phyloP scores from a whole-genome alignment of 1,140 invertebrate genomes.

The Drosophila kepulauana region DNA sequence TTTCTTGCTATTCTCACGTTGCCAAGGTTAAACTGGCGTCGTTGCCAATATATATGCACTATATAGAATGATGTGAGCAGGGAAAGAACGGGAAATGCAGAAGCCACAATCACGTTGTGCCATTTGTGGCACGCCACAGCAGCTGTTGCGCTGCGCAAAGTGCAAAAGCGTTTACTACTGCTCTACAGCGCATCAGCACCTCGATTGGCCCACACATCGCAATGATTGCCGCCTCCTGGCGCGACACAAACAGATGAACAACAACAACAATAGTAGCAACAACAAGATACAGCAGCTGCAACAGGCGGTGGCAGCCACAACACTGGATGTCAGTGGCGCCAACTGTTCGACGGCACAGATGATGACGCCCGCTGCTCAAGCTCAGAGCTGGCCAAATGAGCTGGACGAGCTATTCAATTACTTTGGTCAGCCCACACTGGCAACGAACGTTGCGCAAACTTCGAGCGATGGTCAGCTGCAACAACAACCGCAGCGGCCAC shows the following conservation, averaged over 20 bases:
- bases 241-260: conserved; percentile 59
- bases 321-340: conserved; percentile 63
- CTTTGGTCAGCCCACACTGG: conserved; percentile 48
- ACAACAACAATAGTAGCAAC: conserved; percentile 56
- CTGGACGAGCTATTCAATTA: conserved; percentile 60
- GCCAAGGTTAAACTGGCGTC: conserved; percentile 51
- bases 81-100: conserved; percentile 69
- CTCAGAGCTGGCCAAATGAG: conserved; percentile 66
- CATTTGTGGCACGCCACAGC: conserved; percentile 89
- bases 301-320: conserved; percentile 70
- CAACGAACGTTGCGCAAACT: not conserved
- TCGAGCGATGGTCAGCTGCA: conserved; percentile 37
- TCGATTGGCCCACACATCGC: conserved; percentile 92
- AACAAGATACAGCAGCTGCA: conserved; percentile 70
- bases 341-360: conserved; percentile 73
- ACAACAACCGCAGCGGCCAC: not conserved
- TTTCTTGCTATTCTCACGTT: not conserved
- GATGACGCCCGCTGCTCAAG: conserved; percentile 71
- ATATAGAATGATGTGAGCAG: conserved; percentile 48
- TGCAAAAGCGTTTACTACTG: conserved; percentile 92
- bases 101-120: conserved; percentile 85
- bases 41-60: conserved; percentile 34
- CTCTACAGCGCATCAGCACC: conserved; percentile 91
- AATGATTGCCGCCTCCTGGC: conserved; percentile 84
- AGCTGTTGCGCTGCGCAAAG: conserved; percentile 90